Base-by-base conservation (phyloP, 2,888 invertebrate species). In the Gisinianus flammeolus region DNA sequence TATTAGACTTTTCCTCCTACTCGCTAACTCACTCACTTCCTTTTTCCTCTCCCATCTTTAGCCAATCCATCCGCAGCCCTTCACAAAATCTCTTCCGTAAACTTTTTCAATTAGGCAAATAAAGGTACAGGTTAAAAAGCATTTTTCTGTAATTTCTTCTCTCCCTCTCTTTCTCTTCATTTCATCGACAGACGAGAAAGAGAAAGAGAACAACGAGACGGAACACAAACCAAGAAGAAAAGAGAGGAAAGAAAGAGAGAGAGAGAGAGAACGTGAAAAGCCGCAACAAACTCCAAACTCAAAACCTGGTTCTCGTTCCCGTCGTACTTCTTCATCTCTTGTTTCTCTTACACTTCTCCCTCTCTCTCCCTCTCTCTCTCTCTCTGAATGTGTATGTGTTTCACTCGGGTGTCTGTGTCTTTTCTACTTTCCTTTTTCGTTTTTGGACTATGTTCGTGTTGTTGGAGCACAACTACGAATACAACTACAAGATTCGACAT, bases 31-130 rank as follows among this genome's bases (percentile, higher is more conserved):
- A 71, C 35, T 71, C 64, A 72, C 68, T 73, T 69, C 70, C 33
- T 78, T 70, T 69, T 72, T 76, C 66, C 58, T 62, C 66, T 70
- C 70, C 62, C 68, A 58, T 56, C 35, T 67, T 70, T 62, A 56
- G 52, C 52, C 69, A 44, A 69, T 56, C 71, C 71, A 74, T 64
- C 73, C 54, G 56, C 72, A 56, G 54, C 56, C 58, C 71, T 26
- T 78, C 76, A 78, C 78, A 75, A 80, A 80, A 80, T 81, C 80
- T 79, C 81, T 80, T 79, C 77, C 69, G 64, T 80, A 83, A 85
- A 85, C 82, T 85, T 85, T 85, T 85, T 85, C 85, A 85, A 85
- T 85, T 85, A 85, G 83, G 83, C 82, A 85, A 84, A 85, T 85
- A 85, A 85, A 85, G 84, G 84, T 84, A 79, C 81, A 83, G 83